Base-by-base conservation (phyloP, 64 coral and sea anemone genomes). In the Platygyra sinensis region DNA sequence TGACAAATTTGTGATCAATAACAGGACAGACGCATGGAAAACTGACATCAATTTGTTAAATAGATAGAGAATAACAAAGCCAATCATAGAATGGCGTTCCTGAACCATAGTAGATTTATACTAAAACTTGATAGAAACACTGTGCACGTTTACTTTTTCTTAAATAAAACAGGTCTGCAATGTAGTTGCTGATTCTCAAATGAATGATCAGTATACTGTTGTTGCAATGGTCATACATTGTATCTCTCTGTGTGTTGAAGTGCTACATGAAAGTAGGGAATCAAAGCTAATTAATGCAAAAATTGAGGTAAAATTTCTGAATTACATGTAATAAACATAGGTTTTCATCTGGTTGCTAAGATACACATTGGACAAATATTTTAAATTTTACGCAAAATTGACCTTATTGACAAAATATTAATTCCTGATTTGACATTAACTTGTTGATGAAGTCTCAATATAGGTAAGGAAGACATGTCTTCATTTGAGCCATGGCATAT, bases 221-320 rank as follows among this genome's bases (percentile, higher is more conserved):
- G 60, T 62, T 62, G 60, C 60, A 4, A 2, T 62, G 60, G 60
- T 62, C 13, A 62, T 62, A 62, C n/a, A n/a, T n/a, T n/a, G 13
- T 62, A 62, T 19, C 60, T 19, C 12, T 62, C 60, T 19, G 0
- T 62, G 60, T 62, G 60, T 62, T 62, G 60, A 62, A 19, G 60
- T 31, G 72, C 72, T 74, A 2, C 72, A 36, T 31, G 30, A 74
- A 74, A 74, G 72, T 30, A 74, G 72, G 67, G 72, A 74, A 74
- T 74, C 28, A 12, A 74, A 74, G 72, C 72, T 74, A 74, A 74
- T 74, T 74, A 74, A 74, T 74, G 31, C 72, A 74, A 74, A 74
- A 74, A 74, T 74, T 33, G 72, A 74, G 72, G 72, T 33, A 74
- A 42, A 74, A 33, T 74, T 74, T 74, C 8, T 74, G 60, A 32